Conservation (phyloP, 23 tunicate genomes). For the Phallusia fumigata region DNA sequence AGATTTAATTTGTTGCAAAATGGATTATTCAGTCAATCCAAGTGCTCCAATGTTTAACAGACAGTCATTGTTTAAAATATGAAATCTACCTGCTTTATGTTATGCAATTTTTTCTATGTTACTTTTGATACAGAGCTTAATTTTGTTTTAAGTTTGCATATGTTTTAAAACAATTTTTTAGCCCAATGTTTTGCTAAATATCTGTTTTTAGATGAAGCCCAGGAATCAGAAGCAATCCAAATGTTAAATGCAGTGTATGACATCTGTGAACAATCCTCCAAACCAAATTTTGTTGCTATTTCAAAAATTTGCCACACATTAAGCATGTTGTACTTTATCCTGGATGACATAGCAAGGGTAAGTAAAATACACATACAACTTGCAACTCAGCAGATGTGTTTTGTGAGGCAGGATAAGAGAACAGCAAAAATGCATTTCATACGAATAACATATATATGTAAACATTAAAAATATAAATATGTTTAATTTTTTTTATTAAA, state of each 20-base stretch:
- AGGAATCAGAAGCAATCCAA: conserved; percentile 92
- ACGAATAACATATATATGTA: too few species aligned
- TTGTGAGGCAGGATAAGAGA: too few species aligned
- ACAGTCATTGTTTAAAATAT: too few species aligned
- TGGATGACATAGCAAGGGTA: conserved; percentile 74
- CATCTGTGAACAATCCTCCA: conserved; percentile 88
- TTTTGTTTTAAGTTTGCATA: background rate
- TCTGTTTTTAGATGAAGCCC: conserved; percentile 55
- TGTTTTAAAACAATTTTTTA: background rate
- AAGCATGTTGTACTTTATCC: conserved; percentile 69
- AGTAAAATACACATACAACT: background rate
- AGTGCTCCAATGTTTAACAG: too few species aligned
- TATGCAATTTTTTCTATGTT: background rate
- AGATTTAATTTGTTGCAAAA: too few species aligned
- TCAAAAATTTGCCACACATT: conserved; percentile 86
- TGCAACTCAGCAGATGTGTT: too few species aligned
- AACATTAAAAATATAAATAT: too few species aligned
- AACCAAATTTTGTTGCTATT: conserved; percentile 48
- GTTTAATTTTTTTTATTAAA: too few species aligned
- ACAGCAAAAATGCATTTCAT: too few species aligned
- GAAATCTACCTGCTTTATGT: too few species aligned
- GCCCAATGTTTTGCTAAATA: background rate
- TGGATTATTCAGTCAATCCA: too few species aligned
- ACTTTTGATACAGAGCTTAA: background rate
- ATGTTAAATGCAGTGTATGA: conserved; percentile 83